Evolutionary conservation across 2,113 vertebrate species (phyloP), one percentile per base, ranked within the genome.

Genomic region (Phainopepla nitens): DNA sequence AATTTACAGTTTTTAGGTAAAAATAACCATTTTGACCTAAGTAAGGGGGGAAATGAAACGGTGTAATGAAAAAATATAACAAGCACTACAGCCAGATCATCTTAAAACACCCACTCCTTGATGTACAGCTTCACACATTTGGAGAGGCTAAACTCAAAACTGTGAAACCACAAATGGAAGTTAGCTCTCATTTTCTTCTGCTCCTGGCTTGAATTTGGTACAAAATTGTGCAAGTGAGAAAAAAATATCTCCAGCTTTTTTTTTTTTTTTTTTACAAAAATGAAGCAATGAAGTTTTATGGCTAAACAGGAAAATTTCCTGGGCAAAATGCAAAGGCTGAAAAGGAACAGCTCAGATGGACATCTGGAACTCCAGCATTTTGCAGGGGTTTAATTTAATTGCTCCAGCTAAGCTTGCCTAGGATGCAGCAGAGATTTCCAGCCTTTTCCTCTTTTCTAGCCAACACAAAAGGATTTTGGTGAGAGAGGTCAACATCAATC

Each of bases 61-160:
- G 60, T 49, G 66, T 45, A 58, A 87, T 33, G 70, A 95, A 75
- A 96, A 90, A 73, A 53, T 69, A 15, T 16, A 90, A 71, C 2
- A 2, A 87, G 65, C 35, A 54, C 68, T 89, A 49, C 78, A 94
- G 78, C 85, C 78, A 92, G 91, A 81, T 87, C 85, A 76, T 64
- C 80, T 41, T 31, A 49, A 7, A 58, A 66, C 72, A 90, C 88
- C 82, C 69, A 83, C 56, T 90, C 85, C 73, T 92, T 69, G 60
- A 77, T 92, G 78, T 16, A 62, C 36, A 73, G 50, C 70, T 94
- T 96, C 87, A 80, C 60, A 79, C 21, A 36, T 93, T 89, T 90
- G 45, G 73, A 91, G 76, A 96, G 58, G 56, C 90, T 87, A 78
- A 92, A 87, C 65, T 87, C 42, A 42, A 95, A 94, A 87, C 89